Percentiles rank a stretch among this genome's conserved stretches.
These are phyloP conservation scores for Stercorarius parasiticus DNA, from an alignment of 2,113 vertebrate species.

Conservation along the genomic window DNA sequence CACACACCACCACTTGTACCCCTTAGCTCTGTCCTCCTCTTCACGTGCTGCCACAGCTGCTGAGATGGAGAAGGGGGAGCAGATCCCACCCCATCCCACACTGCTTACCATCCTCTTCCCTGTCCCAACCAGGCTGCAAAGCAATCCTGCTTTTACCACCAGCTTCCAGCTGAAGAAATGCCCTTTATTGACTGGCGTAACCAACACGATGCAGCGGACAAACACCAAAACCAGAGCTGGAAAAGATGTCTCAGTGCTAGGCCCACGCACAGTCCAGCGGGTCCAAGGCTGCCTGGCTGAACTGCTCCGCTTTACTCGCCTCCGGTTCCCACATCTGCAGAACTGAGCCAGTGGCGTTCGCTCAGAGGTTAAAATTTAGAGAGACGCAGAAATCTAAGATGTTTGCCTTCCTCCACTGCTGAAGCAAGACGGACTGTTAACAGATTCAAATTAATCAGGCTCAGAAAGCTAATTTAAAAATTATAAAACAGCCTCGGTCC, in stretches of 20 bases:
- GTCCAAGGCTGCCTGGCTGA: neutral
- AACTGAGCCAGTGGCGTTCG: neutral
- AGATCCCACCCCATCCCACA: neutral
- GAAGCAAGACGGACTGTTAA: neutral
- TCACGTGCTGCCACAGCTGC: neutral
- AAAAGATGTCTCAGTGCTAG: neutral
- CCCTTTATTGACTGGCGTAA: neutral
- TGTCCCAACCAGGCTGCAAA: neutral
- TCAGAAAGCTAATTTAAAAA: neutral
- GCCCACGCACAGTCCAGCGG: neutral
- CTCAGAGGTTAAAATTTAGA: neutral
- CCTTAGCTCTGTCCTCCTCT: neutral
- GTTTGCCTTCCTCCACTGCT: neutral
- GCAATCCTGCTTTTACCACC: neutral
- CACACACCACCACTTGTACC: neutral
- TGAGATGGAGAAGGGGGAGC: neutral
- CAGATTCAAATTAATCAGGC: neutral
- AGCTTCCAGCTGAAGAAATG: neutral
- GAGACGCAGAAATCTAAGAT: neutral
- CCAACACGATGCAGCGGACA: rapidly evolving
- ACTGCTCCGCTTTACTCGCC: neutral
- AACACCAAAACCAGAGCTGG: neutral
- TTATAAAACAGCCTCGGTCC: neutral
- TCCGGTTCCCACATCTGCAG: neutral
- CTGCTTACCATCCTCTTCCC: neutral